Percentiles rank a stretch among this genome's conserved stretches.
Evolutionary conservation across 2,113 vertebrate species (phyloP).

Genomic region (Otus sunia): DNA sequence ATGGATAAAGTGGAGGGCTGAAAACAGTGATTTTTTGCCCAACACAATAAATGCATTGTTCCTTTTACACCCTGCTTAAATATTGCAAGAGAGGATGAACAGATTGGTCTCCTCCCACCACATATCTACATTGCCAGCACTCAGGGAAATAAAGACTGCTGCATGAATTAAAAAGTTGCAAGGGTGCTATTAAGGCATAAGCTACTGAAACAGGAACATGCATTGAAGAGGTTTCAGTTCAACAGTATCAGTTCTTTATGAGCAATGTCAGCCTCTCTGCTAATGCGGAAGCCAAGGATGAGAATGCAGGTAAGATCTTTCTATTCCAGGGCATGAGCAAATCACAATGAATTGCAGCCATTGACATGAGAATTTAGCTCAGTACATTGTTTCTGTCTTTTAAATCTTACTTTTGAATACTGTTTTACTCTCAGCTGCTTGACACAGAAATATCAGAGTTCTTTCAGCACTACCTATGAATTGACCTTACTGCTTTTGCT

Average conservation of each 20-base stretch:
- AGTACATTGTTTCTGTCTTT: background rate
- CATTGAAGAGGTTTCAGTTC: constrained; percentile 17
- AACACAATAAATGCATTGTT: background rate
- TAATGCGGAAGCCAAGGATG: background rate
- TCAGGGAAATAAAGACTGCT: constrained; percentile 33
- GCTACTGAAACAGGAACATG: background rate
- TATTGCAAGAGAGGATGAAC: constrained; percentile 42
- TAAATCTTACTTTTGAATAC: background rate
- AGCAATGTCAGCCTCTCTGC: constrained; percentile 24
- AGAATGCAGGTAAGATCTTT: constrained; percentile 50
- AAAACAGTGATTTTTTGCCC: background rate
- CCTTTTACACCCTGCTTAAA: background rate
- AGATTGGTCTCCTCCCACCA: constrained; percentile 61
- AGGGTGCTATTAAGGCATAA: constrained; percentile 15
- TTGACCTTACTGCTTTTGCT: background rate
- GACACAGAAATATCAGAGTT: background rate
- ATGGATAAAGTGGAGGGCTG: background rate
- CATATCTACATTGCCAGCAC: constrained; percentile 30
- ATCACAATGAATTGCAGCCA: background rate
- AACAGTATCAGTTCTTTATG: background rate
- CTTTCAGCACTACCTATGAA: background rate
- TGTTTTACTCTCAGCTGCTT: background rate
- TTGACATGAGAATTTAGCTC: background rate
- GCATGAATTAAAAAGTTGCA: constrained; percentile 44
- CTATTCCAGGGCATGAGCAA: background rate